phyloP scores from a whole-genome alignment of 2,797 vertebrate genomes.

The Lepidocolaptes lacrymiger region DNA sequence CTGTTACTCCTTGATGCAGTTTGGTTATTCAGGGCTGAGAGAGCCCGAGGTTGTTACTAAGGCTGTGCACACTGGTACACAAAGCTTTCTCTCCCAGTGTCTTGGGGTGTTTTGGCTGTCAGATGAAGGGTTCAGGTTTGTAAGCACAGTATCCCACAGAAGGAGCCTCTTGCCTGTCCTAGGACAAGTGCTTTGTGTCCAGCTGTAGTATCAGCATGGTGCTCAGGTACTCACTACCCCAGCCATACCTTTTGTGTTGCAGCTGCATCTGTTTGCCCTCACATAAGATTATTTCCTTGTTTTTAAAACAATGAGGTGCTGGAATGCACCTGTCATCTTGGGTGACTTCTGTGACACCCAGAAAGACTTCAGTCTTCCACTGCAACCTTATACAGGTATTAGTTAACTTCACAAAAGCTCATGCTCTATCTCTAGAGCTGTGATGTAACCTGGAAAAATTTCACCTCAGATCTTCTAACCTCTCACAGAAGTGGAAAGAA shows the following conservation, averaged over 20 bases:
- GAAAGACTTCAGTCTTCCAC: background rate
- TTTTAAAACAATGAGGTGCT: background rate
- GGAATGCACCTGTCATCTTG: background rate
- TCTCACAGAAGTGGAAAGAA: background rate
- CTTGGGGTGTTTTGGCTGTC: background rate
- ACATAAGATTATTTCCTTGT: background rate
- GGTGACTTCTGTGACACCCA: background rate
- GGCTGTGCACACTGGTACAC: too few relatives aligned
- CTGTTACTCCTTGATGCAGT: background rate
- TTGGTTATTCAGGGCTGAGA: background rate
- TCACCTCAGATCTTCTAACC: background rate
- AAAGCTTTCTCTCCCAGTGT: background rate
- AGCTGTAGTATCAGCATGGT: rapidly evolving
- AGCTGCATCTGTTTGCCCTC: background rate
- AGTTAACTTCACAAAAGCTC: background rate
- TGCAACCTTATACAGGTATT: background rate
- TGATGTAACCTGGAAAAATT: background rate
- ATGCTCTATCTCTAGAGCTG: background rate
- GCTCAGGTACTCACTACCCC: background rate
- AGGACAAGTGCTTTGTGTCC: background rate
- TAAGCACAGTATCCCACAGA: background rate
- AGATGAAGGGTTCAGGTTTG: background rate
- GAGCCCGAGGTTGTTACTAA: rapidly evolving
- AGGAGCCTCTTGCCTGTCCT: background rate
- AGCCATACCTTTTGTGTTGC: background rate